phyloP scores from a whole-genome alignment of 2,888 invertebrate genomes.

The Rhingia campestris region DNA sequence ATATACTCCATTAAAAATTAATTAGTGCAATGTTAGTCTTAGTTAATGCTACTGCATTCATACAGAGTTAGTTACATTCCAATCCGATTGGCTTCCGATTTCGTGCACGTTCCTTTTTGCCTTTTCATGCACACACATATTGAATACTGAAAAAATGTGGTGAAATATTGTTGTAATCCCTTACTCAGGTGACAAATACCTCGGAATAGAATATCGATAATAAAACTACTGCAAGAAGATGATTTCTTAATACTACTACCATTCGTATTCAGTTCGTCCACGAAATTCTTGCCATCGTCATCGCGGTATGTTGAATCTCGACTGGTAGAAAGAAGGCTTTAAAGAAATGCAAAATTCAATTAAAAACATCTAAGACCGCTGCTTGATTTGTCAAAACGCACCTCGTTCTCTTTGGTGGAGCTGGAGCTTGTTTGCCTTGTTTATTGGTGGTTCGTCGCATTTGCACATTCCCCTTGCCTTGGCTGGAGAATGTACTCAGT shows the following conservation, averaged over 20 bases:
- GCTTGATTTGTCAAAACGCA: slow-evolving; percentile 79
- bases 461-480: slow-evolving; percentile 88
- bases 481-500: slow-evolving; percentile 86
- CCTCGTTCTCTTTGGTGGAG: slow-evolving; percentile 97
- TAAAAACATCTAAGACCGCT: neutral
- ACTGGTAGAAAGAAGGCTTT: slow-evolving; percentile 82
- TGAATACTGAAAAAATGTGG: slow-evolving; percentile 49
- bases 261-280: slow-evolving; percentile 82
- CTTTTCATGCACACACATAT: neutral
- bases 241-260: slow-evolving; percentile 83
- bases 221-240: slow-evolving; percentile 84
- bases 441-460: slow-evolving; percentile 93
- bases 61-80: slow-evolving; percentile 23
- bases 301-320: slow-evolving; percentile 83
- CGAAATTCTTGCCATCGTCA: slow-evolving; percentile 81
- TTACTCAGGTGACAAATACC: slow-evolving; percentile 83
- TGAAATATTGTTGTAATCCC: slow-evolving; percentile 75
- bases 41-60: neutral
- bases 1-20: too few species aligned
- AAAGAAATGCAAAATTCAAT: slow-evolving; percentile 27
- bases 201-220: slow-evolving; percentile 83
- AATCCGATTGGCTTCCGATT: neutral
- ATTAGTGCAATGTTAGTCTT: slow-evolving; percentile 2
- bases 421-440: slow-evolving; percentile 96
- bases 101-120: neutral